A percentile compares a stretch with the other conserved stretches of the same genome.
phyloP scores from a whole-genome alignment of 2,797 vertebrate species.

The Gallinago stenura region DNA sequence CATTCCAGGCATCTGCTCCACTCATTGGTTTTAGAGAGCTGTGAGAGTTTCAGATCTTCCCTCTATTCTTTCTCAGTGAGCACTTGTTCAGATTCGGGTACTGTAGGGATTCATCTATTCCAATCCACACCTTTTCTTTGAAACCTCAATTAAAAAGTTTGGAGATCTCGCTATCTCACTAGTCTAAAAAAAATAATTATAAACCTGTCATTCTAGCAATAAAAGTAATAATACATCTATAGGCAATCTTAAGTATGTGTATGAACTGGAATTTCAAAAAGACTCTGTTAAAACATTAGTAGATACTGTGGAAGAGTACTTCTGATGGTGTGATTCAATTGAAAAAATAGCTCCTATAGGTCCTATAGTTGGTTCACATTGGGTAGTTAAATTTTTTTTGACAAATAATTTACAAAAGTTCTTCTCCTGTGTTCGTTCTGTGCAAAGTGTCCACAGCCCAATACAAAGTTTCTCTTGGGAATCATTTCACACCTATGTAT shows the following conservation, averaged over 20 bases:
- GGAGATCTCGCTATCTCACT: neutral
- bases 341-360: neutral
- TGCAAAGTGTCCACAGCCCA: neutral
- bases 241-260: neutral
- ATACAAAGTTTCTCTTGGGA: neutral
- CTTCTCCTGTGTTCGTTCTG: neutral
- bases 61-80: neutral
- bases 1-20: neutral
- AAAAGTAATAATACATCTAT: neutral
- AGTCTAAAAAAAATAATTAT: neutral
- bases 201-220: neutral
- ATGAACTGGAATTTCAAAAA: neutral
- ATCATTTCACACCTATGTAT: neutral
- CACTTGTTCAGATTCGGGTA: neutral
- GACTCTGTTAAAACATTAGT: neutral
- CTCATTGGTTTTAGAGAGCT: neutral
- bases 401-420: neutral
- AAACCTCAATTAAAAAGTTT: neutral
- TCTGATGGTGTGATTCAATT: neutral
- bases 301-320: neutral
- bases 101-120: neutral
- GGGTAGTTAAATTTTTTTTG: neutral
- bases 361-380: neutral
- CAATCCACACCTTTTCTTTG: neutral
- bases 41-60: neutral